Evolutionary conservation across 2,113 vertebrate species (phyloP), one percentile per base, ranked within the genome.

Genomic region (Boleophthalmus pectinirostris): DNA sequence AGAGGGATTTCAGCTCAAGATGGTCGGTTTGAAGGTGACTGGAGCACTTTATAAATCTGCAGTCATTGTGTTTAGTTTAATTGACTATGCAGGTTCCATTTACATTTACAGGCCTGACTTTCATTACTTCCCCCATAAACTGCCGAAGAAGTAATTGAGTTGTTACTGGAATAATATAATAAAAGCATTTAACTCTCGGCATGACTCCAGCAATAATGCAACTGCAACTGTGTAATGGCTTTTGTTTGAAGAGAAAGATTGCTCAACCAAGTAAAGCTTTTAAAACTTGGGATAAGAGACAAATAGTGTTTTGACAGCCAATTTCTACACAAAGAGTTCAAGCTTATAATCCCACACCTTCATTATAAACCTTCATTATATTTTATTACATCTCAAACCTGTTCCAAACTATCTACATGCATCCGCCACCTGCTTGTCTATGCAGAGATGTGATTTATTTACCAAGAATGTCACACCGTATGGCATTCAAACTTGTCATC

Each of bases 1-100:
- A 85, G 79, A 24, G 60, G 63, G 56, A 14, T 29, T 72, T 78
- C 63, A 78, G 69, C 65, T 75, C 46, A 68, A 69, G 85, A 79
- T 29, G 29, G 63, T 70, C 68, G 61, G 53, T 67, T 51, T 78
- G 53, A 66, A 24, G 66, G 51, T 64, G 51, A 56, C 47, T 66
- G 56, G n/a, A n/a, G 74, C 58, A 18, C 16, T 3, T 9, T 38
- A n/a, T 25, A 25, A 25, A 12, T 69, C 2, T 61, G 46, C 51
- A 71, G 47, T 25, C 45, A 47, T 15, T 68, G 13, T 49, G 43
- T 29, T 64, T 64, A 33, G 18, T 64, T 33, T 51, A 20, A 58
- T 33, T 23, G 12, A 60, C 20, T 66, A 29, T 25, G 66, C 29
- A 16, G 9, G 12, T 11, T 24, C 6, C 11, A 58, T 69, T 66